Conservation (phyloP, 2,113 vertebrate species). For the Protobothrops mucrosquamatus region DNA sequence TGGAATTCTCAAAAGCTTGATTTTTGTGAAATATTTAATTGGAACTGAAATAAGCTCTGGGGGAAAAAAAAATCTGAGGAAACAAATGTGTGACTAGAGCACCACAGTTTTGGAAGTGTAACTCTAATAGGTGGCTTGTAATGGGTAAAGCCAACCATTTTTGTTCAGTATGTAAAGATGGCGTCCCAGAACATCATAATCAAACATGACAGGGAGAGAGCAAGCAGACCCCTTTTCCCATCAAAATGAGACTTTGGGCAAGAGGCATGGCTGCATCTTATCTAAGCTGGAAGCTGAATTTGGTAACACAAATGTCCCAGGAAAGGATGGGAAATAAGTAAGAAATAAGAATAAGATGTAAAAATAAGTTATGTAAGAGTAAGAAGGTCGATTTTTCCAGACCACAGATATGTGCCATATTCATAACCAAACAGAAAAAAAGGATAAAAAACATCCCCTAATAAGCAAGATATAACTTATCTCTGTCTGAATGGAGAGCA, state of each 20-base stretch:
- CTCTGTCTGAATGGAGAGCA: neutral
- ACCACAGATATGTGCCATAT: neutral
- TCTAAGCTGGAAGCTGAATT: neutral
- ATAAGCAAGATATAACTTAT: neutral
- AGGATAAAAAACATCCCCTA: neutral
- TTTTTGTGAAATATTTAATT: neutral
- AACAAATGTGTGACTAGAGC: neutral
- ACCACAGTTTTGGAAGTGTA: neutral
- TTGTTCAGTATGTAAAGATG: neutral
- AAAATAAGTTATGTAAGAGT: neutral
- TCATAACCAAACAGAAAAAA: neutral
- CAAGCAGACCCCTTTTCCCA: neutral
- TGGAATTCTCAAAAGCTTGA: neutral
- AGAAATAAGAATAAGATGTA: neutral
- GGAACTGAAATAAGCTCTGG: neutral
- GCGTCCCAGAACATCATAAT: neutral
- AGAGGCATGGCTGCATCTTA: neutral
- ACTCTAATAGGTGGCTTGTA: neutral
- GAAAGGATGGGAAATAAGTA: neutral
- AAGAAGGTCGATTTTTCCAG: neutral
- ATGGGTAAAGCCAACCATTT: neutral
- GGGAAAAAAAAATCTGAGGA: neutral
- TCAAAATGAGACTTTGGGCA: accelerated
- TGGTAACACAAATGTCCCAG: neutral
- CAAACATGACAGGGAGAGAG: neutral